Evolutionary conservation across 92 coral and sea anemone genomes (phyloP).

Genomic region (Actinostola sp.): DNA sequence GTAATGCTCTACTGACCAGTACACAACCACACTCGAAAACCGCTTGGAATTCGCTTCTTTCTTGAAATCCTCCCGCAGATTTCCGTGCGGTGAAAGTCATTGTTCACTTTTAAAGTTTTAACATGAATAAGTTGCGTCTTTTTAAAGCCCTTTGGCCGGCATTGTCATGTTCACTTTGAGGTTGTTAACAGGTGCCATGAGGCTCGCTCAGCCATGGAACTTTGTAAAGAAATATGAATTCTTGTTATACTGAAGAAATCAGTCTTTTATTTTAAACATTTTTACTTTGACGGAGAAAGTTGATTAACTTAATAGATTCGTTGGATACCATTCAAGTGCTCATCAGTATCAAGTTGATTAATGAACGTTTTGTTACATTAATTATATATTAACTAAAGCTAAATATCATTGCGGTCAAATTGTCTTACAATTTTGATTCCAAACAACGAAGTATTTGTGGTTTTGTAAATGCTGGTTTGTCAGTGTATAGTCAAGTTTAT

Average conservation of each 20-base stretch:
- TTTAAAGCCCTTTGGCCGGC: conserved; percentile 2
- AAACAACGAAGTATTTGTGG: neutral
- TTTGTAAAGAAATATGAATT: neutral
- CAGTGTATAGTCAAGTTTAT: no score
- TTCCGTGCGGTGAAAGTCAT: neutral
- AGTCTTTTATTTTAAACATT: neutral
- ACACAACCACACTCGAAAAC: neutral
- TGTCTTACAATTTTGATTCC: neutral
- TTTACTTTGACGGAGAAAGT: neutral
- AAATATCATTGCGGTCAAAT: neutral
- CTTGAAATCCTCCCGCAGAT: neutral
- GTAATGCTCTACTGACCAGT: neutral
- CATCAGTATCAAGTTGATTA: neutral
- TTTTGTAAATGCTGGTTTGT: neutral
- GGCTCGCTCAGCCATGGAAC: conserved; percentile 4
- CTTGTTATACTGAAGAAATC: neutral
- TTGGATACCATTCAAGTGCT: neutral
- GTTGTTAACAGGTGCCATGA: conserved; percentile 27
- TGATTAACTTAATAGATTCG: neutral
- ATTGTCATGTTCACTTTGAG: conserved; percentile 19
- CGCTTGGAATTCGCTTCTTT: neutral
- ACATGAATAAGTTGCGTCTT: conserved; percentile 9
- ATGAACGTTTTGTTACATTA: conserved; percentile 5
- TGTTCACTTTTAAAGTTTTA: conserved; percentile 12
- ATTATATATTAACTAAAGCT: conserved; percentile 5